Evolutionary conservation across 2,113 vertebrate genomes (phyloP).

Genomic region (Aplodontia rufa): DNA sequence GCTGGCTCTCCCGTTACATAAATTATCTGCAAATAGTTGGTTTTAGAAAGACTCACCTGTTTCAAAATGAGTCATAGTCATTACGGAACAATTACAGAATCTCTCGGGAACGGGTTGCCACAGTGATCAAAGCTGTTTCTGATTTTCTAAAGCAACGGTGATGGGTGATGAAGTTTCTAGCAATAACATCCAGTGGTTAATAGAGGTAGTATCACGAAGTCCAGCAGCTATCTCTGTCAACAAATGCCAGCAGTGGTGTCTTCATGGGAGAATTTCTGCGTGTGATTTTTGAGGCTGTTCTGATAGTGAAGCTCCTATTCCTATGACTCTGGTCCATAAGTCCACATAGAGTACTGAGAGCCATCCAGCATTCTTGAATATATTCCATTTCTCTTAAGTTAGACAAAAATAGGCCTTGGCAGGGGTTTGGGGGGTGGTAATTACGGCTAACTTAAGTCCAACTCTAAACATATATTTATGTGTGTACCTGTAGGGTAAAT

Average conservation of each 20-base stretch:
- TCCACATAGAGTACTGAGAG: background rate
- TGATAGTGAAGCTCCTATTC: too few relatives aligned
- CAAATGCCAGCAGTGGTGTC: background rate
- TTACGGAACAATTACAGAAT: background rate
- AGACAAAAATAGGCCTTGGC: background rate
- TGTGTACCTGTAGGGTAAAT: background rate
- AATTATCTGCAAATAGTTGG: background rate
- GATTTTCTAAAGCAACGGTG: background rate
- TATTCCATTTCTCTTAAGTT: background rate
- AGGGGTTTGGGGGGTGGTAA: background rate
- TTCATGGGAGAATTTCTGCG: background rate
- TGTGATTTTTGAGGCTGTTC: background rate
- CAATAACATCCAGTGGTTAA: background rate
- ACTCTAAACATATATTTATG: background rate
- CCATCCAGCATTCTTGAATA: background rate
- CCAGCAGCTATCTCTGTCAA: background rate
- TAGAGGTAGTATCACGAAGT: background rate
- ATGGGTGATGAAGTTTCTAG: background rate
- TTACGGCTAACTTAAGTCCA: background rate
- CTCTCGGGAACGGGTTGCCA: background rate
- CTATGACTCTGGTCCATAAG: background rate
- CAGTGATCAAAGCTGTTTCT: background rate
- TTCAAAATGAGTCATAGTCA: background rate
- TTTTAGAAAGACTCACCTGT: background rate
- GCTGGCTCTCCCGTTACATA: background rate